Evolutionary conservation across 2,113 vertebrate genomes (phyloP).

Genomic region (Myodes glareolus): DNA sequence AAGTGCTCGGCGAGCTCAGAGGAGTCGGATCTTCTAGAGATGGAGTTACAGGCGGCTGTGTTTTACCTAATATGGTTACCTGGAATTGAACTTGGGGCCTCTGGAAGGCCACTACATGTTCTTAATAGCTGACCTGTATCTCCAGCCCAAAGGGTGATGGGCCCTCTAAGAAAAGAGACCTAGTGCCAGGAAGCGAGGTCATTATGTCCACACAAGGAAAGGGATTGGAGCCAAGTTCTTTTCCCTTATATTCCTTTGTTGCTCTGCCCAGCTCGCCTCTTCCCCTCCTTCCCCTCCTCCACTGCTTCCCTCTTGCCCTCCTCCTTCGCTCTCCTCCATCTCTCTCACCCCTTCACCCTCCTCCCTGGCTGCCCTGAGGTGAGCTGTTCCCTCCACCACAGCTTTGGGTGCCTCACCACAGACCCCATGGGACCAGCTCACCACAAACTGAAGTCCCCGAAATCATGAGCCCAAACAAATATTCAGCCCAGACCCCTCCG

Average conservation of each 20-base stretch:
- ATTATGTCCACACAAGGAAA: not conserved
- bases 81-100: not conserved
- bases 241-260: not conserved
- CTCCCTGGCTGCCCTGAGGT: not conserved
- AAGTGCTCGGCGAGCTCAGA: not conserved
- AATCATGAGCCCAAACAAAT: not conserved
- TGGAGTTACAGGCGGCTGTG: too few relatives aligned
- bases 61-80: not conserved
- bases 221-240: not conserved
- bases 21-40: not conserved
- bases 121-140: not conserved
- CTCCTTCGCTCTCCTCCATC: too few relatives aligned
- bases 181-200: not conserved
- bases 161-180: not conserved
- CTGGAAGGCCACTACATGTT: not conserved
- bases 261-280: not conserved
- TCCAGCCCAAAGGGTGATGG: not conserved
- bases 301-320: not conserved
- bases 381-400: not conserved
- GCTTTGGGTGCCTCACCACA: not conserved
- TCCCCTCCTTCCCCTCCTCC: not conserved
- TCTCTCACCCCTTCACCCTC: not conserved
- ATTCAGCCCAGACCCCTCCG: not conserved
- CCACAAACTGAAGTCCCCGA: not conserved
- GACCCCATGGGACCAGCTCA: not conserved